phyloP scores from a whole-genome alignment of 2,888 invertebrate species.

The Lasioglossum marginatum region DNA sequence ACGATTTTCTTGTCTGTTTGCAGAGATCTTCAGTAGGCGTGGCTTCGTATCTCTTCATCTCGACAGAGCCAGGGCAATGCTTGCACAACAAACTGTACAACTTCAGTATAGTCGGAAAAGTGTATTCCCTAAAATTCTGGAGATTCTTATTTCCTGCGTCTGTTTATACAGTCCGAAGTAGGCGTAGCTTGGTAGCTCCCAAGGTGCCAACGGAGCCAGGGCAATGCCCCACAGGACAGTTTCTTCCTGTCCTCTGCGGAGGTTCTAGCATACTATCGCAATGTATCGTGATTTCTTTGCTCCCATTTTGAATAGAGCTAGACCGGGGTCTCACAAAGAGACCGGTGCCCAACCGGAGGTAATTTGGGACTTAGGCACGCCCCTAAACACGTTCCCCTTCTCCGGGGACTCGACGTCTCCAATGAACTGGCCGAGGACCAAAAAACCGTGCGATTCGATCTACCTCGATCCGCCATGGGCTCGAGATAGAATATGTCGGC shows the following conservation, averaged over 20 bases:
- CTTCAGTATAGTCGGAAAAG: background rate
- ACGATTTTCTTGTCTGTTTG: too few species aligned
- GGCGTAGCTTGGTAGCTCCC: background rate
- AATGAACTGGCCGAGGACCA: background rate
- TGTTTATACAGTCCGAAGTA: background rate
- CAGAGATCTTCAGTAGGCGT: too few species aligned
- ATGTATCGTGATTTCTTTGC: background rate
- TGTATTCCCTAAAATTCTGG: background rate
- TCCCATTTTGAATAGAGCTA: background rate
- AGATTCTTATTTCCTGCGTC: background rate
- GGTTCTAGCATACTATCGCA: too few species aligned
- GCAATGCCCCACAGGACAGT: background rate
- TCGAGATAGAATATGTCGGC: background rate
- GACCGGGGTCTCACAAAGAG: background rate
- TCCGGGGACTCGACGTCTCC: background rate
- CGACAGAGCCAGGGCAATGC: too few species aligned
- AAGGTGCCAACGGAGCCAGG: background rate
- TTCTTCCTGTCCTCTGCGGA: background rate
- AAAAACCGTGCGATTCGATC: conserved; percentile 5
- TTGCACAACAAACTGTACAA: too few species aligned
- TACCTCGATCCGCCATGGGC: conserved; percentile 12
- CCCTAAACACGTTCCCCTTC: background rate
- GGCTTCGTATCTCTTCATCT: too few species aligned
- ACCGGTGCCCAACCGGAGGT: background rate
- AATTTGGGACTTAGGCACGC: conserved; percentile 8